Percentiles rank a stretch among this genome's conserved stretches.
These are phyloP conservation scores for Pollimyrus isidori DNA, from an alignment of 2,113 vertebrate species.

Conservation along the genomic window DNA sequence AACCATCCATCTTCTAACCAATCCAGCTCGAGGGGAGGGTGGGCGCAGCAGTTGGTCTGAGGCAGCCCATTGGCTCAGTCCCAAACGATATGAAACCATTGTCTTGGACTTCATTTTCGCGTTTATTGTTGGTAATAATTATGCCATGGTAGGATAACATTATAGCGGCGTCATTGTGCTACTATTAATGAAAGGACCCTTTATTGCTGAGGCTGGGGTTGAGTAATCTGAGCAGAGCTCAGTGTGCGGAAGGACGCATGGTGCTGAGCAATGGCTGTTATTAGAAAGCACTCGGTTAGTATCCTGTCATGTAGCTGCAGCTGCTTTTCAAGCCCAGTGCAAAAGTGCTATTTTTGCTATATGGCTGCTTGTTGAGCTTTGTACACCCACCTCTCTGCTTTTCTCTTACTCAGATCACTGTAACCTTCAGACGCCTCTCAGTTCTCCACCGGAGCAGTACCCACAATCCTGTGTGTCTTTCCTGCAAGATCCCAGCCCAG, in stretches of 20 bases:
- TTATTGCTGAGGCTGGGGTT: neutral
- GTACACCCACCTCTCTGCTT: neutral
- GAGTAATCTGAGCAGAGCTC: neutral
- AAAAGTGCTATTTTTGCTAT: neutral
- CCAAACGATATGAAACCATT: neutral
- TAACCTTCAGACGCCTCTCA: constrained; percentile 38
- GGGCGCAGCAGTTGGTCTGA: neutral
- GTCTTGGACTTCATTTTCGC: neutral
- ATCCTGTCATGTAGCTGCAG: neutral
- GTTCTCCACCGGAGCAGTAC: constrained; percentile 28
- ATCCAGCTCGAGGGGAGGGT: neutral
- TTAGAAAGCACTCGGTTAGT: neutral
- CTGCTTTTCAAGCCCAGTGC: neutral
- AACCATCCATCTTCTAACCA: neutral
- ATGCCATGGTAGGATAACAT: neutral
- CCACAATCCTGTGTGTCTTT: constrained; percentile 26
- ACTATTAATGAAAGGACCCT: neutral
- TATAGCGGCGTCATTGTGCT: neutral
- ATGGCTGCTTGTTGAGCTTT: neutral
- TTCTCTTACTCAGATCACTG: constrained; percentile 33
- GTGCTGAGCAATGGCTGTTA: neutral
- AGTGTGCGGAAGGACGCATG: neutral
- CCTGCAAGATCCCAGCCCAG: constrained; percentile 13
- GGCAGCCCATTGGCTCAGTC: neutral
- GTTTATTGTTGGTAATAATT: neutral